Base-by-base conservation (phyloP, 2,113 vertebrate genomes). In the Apteryx owenii region DNA sequence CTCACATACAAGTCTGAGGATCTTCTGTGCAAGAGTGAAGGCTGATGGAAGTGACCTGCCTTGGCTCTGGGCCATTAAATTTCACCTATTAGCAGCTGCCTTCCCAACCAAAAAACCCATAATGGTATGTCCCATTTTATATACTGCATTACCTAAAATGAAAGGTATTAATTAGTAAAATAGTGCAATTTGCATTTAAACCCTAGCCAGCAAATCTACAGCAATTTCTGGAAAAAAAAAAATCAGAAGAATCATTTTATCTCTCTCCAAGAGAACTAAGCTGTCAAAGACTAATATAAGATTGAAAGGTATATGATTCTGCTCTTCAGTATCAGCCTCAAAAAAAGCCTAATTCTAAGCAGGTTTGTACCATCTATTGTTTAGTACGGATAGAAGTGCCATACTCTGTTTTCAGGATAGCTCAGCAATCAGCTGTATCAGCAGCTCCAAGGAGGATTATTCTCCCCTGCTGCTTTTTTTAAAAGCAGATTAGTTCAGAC, bases 401-500 rank as follows among this genome's bases (percentile, higher is more conserved):
- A 68, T 62, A 51, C 62, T 77, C 79, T 17, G 23, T 85, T 95
- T 93, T 75, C 78, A 95, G 85, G 81, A 91, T 17, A 81, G 81
- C 62, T 89, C 88, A 81, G 78, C 58, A 82, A 85, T 85, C 95
- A 93, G 88, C 88, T 72, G 56, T 89, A 93, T 79, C 92, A 86
- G 92, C 88, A 95, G 50, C 84, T 84, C 79, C 77, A 66, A 90
- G 89, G 69, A 88, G 58, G 62, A 97, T 94, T 94, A 95, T 58
- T 95, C 91, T 97, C 90, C 80, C 81, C 94, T 81, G 53, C 72
- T 88, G 77, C 64, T 89, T 95, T 97, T 96, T 96, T 95, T 69
- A 95, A 96, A 95, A 97, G 93, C 90, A 98, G 95, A 98, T 98
- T 98, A 98, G 96, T 98, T 97, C 92, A 95, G 97, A 97, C 97